Conservation (phyloP, 2,797 vertebrate genomes). For the Leuciscus waleckii region DNA sequence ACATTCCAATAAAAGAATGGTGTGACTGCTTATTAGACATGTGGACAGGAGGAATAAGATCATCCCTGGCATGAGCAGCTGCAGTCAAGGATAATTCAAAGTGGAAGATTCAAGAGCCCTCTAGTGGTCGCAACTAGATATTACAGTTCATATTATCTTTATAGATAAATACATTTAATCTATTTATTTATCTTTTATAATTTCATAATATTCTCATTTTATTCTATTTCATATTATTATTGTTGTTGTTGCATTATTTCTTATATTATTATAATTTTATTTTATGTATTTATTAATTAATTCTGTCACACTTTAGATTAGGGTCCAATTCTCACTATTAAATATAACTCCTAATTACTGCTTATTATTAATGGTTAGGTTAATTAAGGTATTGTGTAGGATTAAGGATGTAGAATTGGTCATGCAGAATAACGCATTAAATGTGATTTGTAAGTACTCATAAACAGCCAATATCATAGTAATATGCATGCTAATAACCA, state of each 20-base stretch:
- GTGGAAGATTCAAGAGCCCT: constrained; percentile 23
- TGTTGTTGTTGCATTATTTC: not conserved
- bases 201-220: not conserved
- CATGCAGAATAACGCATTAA: no score
- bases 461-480: no score
- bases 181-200: not conserved
- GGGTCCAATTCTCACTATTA: no score
- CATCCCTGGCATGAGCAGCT: not conserved
- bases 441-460: no score
- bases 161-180: not conserved
- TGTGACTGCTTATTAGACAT: not conserved
- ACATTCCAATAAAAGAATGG: constrained; percentile 7
- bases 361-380: no score
- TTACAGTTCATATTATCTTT: not conserved
- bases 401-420: no score
- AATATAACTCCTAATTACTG: no score
- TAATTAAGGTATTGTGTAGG: no score
- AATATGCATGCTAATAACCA: no score
- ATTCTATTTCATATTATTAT: not conserved
- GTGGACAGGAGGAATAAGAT: constrained; percentile 1
- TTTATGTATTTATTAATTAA: not conserved
- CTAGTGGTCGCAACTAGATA: not conserved
- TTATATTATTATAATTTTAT: not conserved
- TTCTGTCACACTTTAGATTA: no score
- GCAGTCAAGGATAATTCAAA: not conserved